A percentile compares a stretch with the other conserved stretches of the same genome.
These are phyloP conservation scores for Rallus crepitans DNA, from an alignment of 2,797 vertebrate genomes.

Conservation along the genomic window DNA sequence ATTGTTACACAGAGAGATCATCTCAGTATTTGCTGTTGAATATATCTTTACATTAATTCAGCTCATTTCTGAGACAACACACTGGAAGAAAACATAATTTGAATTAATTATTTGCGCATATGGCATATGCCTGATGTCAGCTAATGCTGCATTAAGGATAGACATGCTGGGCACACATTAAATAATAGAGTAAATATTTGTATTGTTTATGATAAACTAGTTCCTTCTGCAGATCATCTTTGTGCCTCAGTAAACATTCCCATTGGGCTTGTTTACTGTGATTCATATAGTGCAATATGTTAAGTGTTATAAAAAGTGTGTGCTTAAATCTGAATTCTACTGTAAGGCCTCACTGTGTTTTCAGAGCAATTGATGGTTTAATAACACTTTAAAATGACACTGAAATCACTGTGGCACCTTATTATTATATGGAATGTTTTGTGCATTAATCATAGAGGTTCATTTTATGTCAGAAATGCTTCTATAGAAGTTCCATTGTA, in stretches of 20 bases:
- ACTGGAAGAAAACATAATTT: constrained; percentile 77
- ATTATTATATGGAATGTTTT: constrained; percentile 58
- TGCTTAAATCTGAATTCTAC: constrained; percentile 63
- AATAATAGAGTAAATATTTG: constrained; percentile 84
- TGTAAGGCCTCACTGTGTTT: constrained; percentile 63
- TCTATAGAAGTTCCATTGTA: constrained; percentile 61
- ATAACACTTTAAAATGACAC: constrained; percentile 75
- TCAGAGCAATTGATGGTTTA: constrained; percentile 73
- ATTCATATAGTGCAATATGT: constrained; percentile 66
- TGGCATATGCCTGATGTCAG: constrained; percentile 78
- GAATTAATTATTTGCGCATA: constrained; percentile 83
- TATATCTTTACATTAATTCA: constrained; percentile 74
- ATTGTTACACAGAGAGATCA: constrained; percentile 51
- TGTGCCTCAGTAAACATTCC: constrained; percentile 73
- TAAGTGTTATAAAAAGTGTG: constrained; percentile 67
- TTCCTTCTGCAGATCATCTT: constrained; percentile 72
- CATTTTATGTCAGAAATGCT: constrained; percentile 53
- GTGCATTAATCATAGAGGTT: constrained; percentile 68
- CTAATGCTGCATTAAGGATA: constrained; percentile 80
- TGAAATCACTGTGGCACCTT: constrained; percentile 66
- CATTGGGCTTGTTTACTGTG: constrained; percentile 68
- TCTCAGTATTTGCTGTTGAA: constrained; percentile 53
- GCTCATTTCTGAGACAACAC: constrained; percentile 70
- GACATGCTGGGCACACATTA: constrained; percentile 81
- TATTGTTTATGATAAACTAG: constrained; percentile 80